Percentiles rank a stretch among this genome's conserved stretches.
These are phyloP conservation scores for Cremastinae sp. DNA, from an alignment of 2,888 invertebrate genomes.

Conservation along the genomic window DNA sequence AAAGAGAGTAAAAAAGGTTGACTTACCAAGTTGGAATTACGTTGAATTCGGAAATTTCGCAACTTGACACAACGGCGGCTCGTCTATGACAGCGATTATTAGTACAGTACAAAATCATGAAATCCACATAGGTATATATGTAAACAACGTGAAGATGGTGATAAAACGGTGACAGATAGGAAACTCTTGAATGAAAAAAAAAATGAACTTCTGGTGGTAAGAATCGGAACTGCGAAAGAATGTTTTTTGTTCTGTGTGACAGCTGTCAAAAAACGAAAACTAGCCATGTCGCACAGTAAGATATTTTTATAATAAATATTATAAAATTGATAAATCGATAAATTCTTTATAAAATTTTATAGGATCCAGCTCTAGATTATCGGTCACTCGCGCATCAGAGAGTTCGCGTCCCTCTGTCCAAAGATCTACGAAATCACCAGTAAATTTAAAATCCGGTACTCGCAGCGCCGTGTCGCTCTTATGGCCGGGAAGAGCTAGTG, in stretches of 20 bases:
- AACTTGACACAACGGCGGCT: constrained; percentile 30
- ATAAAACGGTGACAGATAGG: no score
- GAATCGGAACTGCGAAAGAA: no score
- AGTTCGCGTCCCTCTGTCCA: constrained; percentile 41
- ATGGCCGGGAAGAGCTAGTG: constrained; percentile 52
- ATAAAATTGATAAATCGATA: not conserved
- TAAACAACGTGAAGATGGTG: no score
- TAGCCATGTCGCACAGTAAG: no score
- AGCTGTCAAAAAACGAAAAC: no score
- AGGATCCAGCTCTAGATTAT: constrained; percentile 53
- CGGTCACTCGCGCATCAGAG: constrained; percentile 34
- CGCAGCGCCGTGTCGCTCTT: constrained; percentile 55
- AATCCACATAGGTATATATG: no score
- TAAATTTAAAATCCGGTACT: constrained; percentile 28
- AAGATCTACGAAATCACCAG: constrained; percentile 30
- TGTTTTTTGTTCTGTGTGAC: no score
- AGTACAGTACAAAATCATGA: not conserved
- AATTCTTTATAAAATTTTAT: not conserved
- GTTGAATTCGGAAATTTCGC: constrained; percentile 11
- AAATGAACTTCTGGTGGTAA: no score
- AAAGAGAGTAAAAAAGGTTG: not conserved
- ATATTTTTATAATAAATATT: not conserved
- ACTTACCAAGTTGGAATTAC: constrained; percentile 31
- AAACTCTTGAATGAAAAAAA: no score
- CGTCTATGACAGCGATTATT: constrained; percentile 45